Percentiles rank a stretch among this genome's conserved stretches.
Conservation (phyloP, 2,888 invertebrate genomes). For the Camptogramma bilineatum region DNA sequence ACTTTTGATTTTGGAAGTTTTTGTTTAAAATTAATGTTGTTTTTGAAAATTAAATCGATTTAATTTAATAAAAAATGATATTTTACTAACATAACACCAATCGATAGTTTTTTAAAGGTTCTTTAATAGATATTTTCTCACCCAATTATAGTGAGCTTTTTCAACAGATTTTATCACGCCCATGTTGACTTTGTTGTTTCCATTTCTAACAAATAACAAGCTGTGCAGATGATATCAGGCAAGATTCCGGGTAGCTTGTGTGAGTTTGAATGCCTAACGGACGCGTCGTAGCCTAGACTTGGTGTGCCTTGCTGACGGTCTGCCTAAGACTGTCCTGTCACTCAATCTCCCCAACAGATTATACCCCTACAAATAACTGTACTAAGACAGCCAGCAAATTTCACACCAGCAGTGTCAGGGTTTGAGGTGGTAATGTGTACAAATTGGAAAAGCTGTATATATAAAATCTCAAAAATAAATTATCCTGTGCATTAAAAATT, state of each 20-base stretch:
- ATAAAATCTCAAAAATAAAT: constrained; percentile 57
- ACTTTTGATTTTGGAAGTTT: too few species aligned
- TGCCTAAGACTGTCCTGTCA: constrained; percentile 67
- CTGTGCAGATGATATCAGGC: constrained; percentile 74
- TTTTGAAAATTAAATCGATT: too few species aligned
- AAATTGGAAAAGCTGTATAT: constrained; percentile 24
- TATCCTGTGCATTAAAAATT: constrained; percentile 63
- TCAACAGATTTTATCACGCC: constrained; percentile 13
- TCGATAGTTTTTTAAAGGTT: not conserved
- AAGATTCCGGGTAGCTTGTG: constrained; percentile 72
- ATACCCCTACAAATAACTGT: constrained; percentile 69
- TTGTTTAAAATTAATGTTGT: too few species aligned
- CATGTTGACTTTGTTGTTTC: constrained; percentile 44
- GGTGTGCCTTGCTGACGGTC: constrained; percentile 60
- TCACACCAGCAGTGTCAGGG: constrained; percentile 39
- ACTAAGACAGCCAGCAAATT: constrained; percentile 64
- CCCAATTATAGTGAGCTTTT: constrained; percentile 5
- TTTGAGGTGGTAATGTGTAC: constrained; percentile 21
- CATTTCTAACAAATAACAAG: constrained; percentile 62
- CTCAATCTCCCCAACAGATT: constrained; percentile 70
- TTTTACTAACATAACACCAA: not conserved
- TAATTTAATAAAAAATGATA: too few species aligned
- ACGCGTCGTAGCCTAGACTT: constrained; percentile 62
- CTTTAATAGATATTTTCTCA: not conserved
- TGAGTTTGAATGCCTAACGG: constrained; percentile 78